phyloP scores from a whole-genome alignment of 2,888 invertebrate species.

The Trimorus sp. region DNA sequence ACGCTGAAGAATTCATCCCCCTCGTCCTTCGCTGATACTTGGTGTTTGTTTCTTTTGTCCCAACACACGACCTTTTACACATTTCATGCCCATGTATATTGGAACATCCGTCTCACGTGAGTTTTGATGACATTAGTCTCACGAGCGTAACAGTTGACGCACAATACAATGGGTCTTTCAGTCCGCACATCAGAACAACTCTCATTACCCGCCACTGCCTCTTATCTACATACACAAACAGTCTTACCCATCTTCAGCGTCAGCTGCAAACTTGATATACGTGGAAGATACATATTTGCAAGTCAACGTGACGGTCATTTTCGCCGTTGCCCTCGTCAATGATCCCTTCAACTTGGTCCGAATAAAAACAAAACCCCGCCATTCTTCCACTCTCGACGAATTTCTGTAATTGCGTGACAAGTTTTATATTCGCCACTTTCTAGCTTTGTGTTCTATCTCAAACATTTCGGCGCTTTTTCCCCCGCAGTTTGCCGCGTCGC shows the following conservation, averaged over 20 bases:
- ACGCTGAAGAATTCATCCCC: constrained; percentile 34
- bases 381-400: no score
- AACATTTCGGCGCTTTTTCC: no score
- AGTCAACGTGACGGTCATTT: constrained; percentile 38
- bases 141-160: constrained; percentile 60
- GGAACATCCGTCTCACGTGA: constrained; percentile 54
- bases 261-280: constrained; percentile 43
- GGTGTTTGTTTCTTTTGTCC: constrained; percentile 54
- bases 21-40: constrained; percentile 26
- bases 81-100: constrained; percentile 51
- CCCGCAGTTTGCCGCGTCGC: no score
- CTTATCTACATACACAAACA: constrained; percentile 56
- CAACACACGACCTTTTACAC: constrained; percentile 38
- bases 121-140: constrained; percentile 61
- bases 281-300: constrained; percentile 46
- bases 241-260: constrained; percentile 42
- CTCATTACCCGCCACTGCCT: constrained; percentile 64
- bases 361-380: no score
- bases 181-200: constrained; percentile 61
- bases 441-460: no score
- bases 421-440: no score
- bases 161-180: constrained; percentile 60
- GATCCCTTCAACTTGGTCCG: background rate
- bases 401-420: no score
- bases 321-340: constrained; percentile 5